Evolutionary conservation across 2,888 invertebrate genomes (phyloP), one percentile per base, ranked within the genome.

Genomic region (Ophioninae sp.): DNA sequence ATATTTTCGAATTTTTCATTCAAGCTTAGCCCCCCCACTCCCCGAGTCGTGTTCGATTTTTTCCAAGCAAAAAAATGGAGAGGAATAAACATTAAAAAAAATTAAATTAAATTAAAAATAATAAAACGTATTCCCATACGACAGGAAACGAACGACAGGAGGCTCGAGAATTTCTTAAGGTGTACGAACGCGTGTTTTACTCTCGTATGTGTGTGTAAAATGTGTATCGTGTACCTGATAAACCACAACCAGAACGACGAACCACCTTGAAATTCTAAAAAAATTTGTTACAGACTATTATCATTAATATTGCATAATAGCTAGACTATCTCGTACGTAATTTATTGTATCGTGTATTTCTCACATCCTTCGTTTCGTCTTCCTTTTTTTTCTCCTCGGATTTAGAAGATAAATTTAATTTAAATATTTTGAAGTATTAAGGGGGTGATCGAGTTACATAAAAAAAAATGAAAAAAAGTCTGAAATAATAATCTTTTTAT

Each of bases 171-270:
- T 88, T 68, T 80, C 84, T 86, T 81, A 86, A 21, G 87, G 86
- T 85, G 85, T 85, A 84, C 83, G 87, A 88, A 88, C 56, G 62
- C 13, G 44, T 44, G 13, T 44, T 44, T 10, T n/a, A n/a, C n/a
- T n/a, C n/a, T 2, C 2, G 41, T 65, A 5, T 65, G 39, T 41
- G 5, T 65, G 50, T 76, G 85, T 83, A 86, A 84, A 87, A 23
- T 64, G 44, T 87, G 81, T 87, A 67, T n/a, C 67, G 74, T 82
- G 64, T 62, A 81, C 78, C 62, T 61, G 56, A 21, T 41, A 72
- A 87, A 87, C 85, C 87, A 87, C 89, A 87, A 88, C 85, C 88
- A 86, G 86, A 21, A 87, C 81, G 86, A 86, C 78, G 85, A 82
- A 82, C 75, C 84, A 81, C 78, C 81, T 64, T 82, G 79, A 59